phyloP scores from a whole-genome alignment of 2,797 vertebrate species.

The Paratrypauchen microcephalus region DNA sequence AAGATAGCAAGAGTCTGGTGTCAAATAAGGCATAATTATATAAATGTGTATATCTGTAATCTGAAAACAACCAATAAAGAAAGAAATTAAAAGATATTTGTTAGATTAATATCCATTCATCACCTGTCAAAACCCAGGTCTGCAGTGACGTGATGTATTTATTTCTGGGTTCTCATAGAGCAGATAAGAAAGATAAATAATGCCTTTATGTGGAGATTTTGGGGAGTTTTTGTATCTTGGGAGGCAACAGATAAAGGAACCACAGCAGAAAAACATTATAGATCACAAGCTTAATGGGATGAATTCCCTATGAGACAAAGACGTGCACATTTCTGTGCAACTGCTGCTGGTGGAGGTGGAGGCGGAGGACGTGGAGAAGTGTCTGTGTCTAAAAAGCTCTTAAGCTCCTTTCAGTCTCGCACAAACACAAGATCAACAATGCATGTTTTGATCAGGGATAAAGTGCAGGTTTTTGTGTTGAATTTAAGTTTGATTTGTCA shows the following conservation, averaged over 20 bases:
- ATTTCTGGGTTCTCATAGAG: background rate
- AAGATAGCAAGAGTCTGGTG: too few relatives aligned
- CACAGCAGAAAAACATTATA: constrained; percentile 11
- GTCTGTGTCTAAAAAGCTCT: constrained; percentile 21
- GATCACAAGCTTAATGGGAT: constrained; percentile 7
- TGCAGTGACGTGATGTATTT: background rate
- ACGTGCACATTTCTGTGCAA: constrained; percentile 31
- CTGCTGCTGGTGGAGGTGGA: constrained; percentile 2
- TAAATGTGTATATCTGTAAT: too few relatives aligned
- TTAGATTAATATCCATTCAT: background rate
- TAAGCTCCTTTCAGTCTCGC: constrained; percentile 43
- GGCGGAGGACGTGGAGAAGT: background rate
- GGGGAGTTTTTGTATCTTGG: constrained; percentile 6
- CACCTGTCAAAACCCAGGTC: background rate
- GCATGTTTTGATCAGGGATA: constrained; percentile 29
- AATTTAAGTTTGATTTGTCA: background rate
- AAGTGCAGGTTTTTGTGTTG: constrained; percentile 13
- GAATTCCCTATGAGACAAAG: constrained; percentile 26
- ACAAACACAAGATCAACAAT: constrained; percentile 39
- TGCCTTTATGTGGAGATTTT: background rate
- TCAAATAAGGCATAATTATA: too few relatives aligned
- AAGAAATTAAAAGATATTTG: background rate
- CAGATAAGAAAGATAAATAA: background rate
- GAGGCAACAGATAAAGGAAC: constrained; percentile 12
- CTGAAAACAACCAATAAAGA: background rate